Conservation (phyloP, 1,140 invertebrate species). For the Nasonia longicornis region DNA sequence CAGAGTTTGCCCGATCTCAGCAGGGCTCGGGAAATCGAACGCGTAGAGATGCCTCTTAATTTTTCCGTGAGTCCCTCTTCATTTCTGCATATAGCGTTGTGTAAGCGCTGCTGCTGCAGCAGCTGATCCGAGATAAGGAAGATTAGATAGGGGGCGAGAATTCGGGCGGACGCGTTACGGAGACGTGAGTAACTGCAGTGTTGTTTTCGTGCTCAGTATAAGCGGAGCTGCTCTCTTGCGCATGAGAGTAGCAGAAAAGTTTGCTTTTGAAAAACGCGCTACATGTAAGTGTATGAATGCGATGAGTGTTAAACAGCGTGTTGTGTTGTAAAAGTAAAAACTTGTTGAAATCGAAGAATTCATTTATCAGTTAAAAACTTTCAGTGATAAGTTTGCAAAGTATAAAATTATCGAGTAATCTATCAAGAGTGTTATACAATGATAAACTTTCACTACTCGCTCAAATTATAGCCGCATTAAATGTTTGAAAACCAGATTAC, state of each 20-base stretch:
- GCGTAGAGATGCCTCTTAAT: conserved; percentile 58
- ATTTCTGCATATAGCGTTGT: not conserved
- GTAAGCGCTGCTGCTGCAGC: not conserved
- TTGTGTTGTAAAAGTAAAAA: no score
- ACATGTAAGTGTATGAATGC: no score
- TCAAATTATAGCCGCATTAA: not conserved
- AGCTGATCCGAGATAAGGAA: not conserved
- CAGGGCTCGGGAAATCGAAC: conserved; percentile 55
- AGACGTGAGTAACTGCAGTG: not conserved
- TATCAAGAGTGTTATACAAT: not conserved
- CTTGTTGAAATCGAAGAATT: not conserved
- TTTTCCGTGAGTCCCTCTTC: conserved; percentile 59
- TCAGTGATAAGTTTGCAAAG: no score
- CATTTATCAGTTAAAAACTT: no score
- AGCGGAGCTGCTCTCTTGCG: not conserved
- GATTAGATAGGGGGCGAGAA: conserved; percentile 7
- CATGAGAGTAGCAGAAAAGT: no score
- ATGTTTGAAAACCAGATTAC: not conserved
- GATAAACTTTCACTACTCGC: not conserved
- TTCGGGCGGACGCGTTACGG: not conserved
- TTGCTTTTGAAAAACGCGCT: no score
- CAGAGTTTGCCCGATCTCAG: conserved; percentile 64
- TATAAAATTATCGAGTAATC: no score
- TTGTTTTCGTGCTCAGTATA: not conserved
- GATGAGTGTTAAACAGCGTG: no score